These are phyloP conservation scores for Macrotis lagotis DNA, from an alignment of 2,113 vertebrate genomes.

Conservation along the genomic window DNA sequence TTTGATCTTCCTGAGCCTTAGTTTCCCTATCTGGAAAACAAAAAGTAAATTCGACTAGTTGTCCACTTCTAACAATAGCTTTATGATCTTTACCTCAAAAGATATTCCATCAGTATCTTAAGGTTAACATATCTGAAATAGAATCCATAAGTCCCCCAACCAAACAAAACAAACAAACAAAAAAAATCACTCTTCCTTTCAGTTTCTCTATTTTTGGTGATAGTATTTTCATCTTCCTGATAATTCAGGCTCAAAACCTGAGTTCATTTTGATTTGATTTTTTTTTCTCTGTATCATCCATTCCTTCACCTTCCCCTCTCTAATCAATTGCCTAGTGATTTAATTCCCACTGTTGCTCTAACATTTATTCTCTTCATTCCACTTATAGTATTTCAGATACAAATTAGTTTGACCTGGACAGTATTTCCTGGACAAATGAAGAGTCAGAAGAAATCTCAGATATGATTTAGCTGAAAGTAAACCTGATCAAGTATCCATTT, in stretches of 20 bases:
- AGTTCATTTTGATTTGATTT: not conserved
- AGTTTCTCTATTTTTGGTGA: not conserved
- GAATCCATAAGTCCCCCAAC: not conserved
- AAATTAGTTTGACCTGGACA: not conserved
- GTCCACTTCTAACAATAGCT: not conserved
- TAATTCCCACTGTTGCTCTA: not conserved
- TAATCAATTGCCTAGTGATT: not conserved
- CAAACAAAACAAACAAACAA: too few species aligned
- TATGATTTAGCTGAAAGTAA: not conserved
- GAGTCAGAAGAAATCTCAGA: not conserved
- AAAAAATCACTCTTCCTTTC: not conserved
- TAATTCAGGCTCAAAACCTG: not conserved
- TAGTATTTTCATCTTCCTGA: not conserved
- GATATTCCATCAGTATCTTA: not conserved
- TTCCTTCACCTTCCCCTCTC: too few species aligned
- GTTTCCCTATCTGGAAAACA: not conserved
- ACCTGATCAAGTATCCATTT: not conserved
- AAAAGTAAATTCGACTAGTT: not conserved
- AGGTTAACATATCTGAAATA: not conserved
- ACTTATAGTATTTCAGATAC: not conserved
- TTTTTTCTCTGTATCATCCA: not conserved
- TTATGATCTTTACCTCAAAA: not conserved
- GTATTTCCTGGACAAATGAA: not conserved
- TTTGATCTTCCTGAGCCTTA: not conserved
- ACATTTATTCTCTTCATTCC: not conserved